Evolutionary conservation across 2,113 vertebrate genomes (phyloP).

Genomic region (Ceuthmochares aereus): DNA sequence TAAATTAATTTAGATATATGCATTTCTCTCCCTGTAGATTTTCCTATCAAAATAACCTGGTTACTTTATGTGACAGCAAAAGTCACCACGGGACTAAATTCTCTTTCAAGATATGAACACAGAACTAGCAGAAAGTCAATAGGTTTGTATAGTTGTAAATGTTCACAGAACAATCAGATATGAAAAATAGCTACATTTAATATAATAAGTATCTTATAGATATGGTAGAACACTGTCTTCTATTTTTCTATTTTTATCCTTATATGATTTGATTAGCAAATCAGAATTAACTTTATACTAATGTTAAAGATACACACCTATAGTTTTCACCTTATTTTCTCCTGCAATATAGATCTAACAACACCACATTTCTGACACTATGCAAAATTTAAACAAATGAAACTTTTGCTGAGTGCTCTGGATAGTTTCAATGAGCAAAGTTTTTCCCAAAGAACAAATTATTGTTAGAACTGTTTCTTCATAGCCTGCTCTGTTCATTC

Average conservation of each 20-base stretch:
- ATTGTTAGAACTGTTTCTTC: neutral
- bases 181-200: neutral
- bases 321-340: neutral
- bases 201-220: neutral
- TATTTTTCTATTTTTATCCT: neutral
- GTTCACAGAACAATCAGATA: neutral
- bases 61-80: constrained; percentile 6
- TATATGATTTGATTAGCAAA: neutral
- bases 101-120: neutral
- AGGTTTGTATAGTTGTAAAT: neutral
- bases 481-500: neutral
- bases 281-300: neutral
- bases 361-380: neutral
- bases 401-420: neutral
- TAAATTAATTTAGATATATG: constrained; percentile 39
- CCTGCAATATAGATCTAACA: neutral
- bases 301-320: neutral
- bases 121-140: neutral
- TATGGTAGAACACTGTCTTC: neutral
- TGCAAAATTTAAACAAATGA: neutral
- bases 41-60: neutral
- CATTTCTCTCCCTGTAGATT: neutral
- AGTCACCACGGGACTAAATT: neutral
- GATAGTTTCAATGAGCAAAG: neutral
- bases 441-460: neutral